These are phyloP conservation scores for Apomyelois bistriatella DNA, from an alignment of 2,888 invertebrate genomes.

Conservation along the genomic window DNA sequence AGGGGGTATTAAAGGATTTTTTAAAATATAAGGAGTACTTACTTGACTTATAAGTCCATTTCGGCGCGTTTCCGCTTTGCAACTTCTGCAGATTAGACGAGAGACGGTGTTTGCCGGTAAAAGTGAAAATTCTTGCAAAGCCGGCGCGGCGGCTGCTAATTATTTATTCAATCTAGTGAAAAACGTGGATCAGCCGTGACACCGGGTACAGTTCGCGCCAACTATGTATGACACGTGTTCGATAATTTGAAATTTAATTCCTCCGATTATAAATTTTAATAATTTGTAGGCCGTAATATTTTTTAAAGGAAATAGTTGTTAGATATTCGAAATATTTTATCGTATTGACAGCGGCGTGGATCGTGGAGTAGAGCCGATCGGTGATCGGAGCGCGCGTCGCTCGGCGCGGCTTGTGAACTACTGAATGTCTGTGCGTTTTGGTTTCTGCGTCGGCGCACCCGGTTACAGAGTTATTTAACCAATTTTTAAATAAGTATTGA, in stretches of 20 bases:
- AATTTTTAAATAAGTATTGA: conserved; percentile 60
- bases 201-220: conserved; percentile 61
- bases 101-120: conserved; percentile 54
- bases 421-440: conserved; percentile 37
- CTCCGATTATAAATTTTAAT: conserved; percentile 12
- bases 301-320: conserved; percentile 23
- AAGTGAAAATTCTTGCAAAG: conserved; percentile 69
- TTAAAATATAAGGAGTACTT: conserved; percentile 14
- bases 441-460: conserved; percentile 36
- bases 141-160: conserved; percentile 43
- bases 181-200: conserved; percentile 60
- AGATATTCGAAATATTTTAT: conserved; percentile 48
- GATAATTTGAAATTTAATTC: conserved; percentile 45
- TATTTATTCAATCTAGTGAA: conserved; percentile 69
- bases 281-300: conserved; percentile 16
- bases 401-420: conserved; percentile 63
- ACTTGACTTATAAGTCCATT: conserved; percentile 57
- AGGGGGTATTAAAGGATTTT: too few species aligned
- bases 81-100: conserved; percentile 46
- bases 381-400: conserved; percentile 62
- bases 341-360: conserved; percentile 38
- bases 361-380: conserved; percentile 44
- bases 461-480: conserved; percentile 50
- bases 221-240: conserved; percentile 71
- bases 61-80: conserved; percentile 38